These are phyloP conservation scores for Himalopsyche phryganea DNA, from an alignment of 1,140 invertebrate species.

Conservation along the genomic window DNA sequence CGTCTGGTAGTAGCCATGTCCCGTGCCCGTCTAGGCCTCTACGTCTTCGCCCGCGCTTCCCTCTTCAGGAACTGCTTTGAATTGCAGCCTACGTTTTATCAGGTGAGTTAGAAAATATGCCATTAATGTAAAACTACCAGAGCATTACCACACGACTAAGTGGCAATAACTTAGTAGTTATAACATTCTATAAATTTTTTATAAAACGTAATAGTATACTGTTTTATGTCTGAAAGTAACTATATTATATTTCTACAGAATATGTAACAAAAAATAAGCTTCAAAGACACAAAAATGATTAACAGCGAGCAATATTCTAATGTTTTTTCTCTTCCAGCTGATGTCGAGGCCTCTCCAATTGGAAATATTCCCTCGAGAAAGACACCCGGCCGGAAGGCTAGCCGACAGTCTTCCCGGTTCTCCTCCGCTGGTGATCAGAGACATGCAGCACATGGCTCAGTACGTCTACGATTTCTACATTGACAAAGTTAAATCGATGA, in stretches of 20 bases:
- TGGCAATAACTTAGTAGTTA: too few species aligned
- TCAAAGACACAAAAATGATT: too few species aligned
- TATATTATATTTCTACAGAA: too few species aligned
- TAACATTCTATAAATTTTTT: too few species aligned
- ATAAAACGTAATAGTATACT: too few species aligned
- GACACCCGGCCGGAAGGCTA: conserved; percentile 67
- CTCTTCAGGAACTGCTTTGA: conserved; percentile 97
- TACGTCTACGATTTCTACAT: conserved; percentile 91
- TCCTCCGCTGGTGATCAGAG: conserved; percentile 60
- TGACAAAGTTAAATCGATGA: conserved; percentile 65
- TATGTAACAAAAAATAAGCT: too few species aligned
- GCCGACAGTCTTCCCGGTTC: conserved; percentile 39
- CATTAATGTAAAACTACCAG: not conserved
- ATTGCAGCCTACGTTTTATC: conserved; percentile 89
- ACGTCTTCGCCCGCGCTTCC: conserved; percentile 89
- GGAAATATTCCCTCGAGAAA: conserved; percentile 73
- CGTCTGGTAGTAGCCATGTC: conserved; percentile 98
- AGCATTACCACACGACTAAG: too few species aligned
- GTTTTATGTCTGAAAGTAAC: too few species aligned
- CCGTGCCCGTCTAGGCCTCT: conserved; percentile 93
- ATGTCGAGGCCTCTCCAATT: conserved; percentile 70
- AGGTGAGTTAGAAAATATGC: conserved; percentile 52
- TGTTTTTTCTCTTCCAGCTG: conserved; percentile 40
- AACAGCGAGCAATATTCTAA: too few species aligned
- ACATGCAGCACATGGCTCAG: conserved; percentile 91